A percentile compares a stretch with the other conserved stretches of the same genome.
Evolutionary conservation across 2,113 vertebrate species (phyloP).

Genomic region (Megaceryle maxima): DNA sequence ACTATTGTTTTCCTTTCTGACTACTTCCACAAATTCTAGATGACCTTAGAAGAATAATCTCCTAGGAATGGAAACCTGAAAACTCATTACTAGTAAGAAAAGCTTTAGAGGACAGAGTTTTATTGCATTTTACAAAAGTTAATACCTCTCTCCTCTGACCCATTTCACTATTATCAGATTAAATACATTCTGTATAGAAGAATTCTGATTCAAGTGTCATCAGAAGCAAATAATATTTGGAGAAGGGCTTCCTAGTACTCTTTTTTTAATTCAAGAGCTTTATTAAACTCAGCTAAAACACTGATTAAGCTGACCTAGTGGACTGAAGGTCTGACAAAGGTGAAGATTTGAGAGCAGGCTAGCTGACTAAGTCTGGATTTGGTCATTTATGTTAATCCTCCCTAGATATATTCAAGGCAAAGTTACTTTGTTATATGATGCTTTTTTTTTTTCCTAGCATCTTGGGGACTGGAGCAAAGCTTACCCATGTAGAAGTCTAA

Average conservation of each 20-base stretch:
- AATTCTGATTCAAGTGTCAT: conserved; percentile 7
- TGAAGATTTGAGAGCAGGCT: background rate
- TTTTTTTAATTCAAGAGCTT: conserved; percentile 1
- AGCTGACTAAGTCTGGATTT: background rate
- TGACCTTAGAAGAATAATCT: conserved; percentile 42
- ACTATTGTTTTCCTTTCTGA: background rate
- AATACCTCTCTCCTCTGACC: conserved; percentile 44
- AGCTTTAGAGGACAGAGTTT: conserved; percentile 31
- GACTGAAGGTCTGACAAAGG: background rate
- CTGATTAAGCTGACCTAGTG: background rate
- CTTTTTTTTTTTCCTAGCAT: background rate
- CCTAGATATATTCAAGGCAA: background rate
- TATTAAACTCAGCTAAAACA: conserved; percentile 13
- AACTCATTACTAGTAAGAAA: conserved; percentile 39
- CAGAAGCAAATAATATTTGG: conserved; percentile 36
- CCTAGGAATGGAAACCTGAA: conserved; percentile 8
- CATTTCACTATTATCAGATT: conserved; percentile 18
- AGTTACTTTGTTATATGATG: background rate
- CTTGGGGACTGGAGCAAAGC: background rate
- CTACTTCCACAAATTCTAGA: background rate
- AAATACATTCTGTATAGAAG: conserved; percentile 13
- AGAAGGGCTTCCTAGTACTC: background rate
- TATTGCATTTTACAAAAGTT: conserved; percentile 55
- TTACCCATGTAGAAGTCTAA: background rate
- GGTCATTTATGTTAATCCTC: background rate